Evolutionary conservation across 2,797 vertebrate species (phyloP), one percentile per base, ranked within the genome.

Genomic region (Enteromius fasciolatus): DNA sequence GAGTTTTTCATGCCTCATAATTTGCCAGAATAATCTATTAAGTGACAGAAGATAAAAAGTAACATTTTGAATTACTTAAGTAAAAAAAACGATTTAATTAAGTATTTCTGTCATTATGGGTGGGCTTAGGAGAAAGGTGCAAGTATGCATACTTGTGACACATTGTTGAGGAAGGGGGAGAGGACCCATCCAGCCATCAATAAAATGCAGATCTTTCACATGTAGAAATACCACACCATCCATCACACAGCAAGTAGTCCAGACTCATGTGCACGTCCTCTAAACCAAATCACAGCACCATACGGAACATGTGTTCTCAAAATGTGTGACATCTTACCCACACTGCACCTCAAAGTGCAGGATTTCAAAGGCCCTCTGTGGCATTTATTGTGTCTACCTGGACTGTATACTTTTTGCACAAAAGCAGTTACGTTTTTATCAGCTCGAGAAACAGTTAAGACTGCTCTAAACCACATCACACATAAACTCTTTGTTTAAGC

Each of bases 211-310:
- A 86, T 90, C 86, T 88, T 87, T 92, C 90, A 90, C 88, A 86
- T 89, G 87, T 46, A 91, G 87, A 92, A 93, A 94, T 92, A 91
- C 91, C 89, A 85, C 85, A 86, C 86, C 84, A 92, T 94, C 92
- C 85, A 89, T 94, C 93, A 93, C 93, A 89, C 93, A 92, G 91
- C 90, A 83, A 92, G 93, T 41, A 67, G 86, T 25, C n/a, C 15
- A 85, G 84, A 77, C 72, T 17, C 59, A 75, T 85, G 86, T 85
- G 64, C 69, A 28, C 61, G 76, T 82, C 85, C 36, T 81, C 72
- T 85, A 87, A 76, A 86, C 82, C 82, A 78, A 81, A 88, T 89
- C 89, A 76, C 85, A 83, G 83, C 82, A 84, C 84, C 85, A 90
- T 86, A 31, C 84, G 46, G 77, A 91, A 92, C 91, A 92, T 88